Conservation (phyloP, 2,113 vertebrate species). For the Campylomormyrus numenius region DNA sequence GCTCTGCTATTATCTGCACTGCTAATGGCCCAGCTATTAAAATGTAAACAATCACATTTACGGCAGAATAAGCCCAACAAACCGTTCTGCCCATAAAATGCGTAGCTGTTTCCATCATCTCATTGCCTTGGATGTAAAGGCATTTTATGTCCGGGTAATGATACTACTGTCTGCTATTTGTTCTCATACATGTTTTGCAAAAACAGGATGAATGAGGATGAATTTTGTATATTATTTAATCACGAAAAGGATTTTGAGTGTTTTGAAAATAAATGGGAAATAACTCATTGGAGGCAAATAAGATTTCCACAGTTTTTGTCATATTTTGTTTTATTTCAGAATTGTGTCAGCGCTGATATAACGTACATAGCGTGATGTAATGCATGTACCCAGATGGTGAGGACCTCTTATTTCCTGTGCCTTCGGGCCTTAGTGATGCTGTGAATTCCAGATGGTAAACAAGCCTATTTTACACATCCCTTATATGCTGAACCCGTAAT, state of each 20-base stretch:
- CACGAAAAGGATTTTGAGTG: neutral
- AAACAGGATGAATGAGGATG: neutral
- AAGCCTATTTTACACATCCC: neutral
- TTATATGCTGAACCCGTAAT: neutral
- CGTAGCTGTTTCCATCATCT: neutral
- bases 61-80: constrained; percentile 16
- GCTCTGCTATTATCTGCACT: neutral
- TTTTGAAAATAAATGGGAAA: neutral
- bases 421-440: neutral
- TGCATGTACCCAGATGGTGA: neutral
- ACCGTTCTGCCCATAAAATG: neutral
- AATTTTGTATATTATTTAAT: neutral
- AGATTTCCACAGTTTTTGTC: neutral
- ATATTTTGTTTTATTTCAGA: neutral
- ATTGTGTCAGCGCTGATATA: neutral
- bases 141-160: neutral
- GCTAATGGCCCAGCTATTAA: constrained; percentile 17
- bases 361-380: neutral
- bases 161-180: neutral
- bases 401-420: neutral
- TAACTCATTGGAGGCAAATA: neutral
- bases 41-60: constrained; percentile 10
- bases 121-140: neutral
- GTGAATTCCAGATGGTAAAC: neutral
- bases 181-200: neutral